Conservation (phyloP, 2,113 vertebrate genomes). For the Coptodon bakossiorum region DNA sequence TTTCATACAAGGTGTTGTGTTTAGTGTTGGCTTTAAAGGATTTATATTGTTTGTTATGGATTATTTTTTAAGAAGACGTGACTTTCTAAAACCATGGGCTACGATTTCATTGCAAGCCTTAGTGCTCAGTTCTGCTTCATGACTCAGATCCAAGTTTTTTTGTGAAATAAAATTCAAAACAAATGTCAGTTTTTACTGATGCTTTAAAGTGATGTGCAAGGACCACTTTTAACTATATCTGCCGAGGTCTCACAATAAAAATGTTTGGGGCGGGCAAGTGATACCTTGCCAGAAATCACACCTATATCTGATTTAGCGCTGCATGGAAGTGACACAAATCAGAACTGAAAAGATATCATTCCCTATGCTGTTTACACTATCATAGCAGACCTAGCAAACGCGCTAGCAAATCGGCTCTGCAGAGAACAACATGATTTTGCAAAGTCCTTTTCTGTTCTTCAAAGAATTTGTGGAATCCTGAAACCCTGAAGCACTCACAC, state of each 20-base stretch:
- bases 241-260: not conserved
- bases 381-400: accelerated
- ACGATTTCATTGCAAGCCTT: not conserved
- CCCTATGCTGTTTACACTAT: accelerated
- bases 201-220: not conserved
- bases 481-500: not conserved
- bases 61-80: not conserved
- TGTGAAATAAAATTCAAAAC: not conserved
- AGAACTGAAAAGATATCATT: accelerated
- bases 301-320: accelerated
- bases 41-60: accelerated
- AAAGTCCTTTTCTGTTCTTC: not conserved
- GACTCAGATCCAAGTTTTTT: not conserved
- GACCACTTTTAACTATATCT: not conserved
- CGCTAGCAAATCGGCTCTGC: accelerated
- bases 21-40: not conserved
- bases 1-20: not conserved
- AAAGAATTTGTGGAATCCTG: not conserved
- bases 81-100: not conserved
- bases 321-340: not conserved
- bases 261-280: not conserved
- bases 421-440: not conserved
- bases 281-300: accelerated
- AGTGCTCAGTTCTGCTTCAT: not conserved
- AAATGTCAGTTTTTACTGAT: not conserved